These are phyloP conservation scores for Erebia ligea DNA, from an alignment of 2,888 invertebrate genomes.

Conservation along the genomic window DNA sequence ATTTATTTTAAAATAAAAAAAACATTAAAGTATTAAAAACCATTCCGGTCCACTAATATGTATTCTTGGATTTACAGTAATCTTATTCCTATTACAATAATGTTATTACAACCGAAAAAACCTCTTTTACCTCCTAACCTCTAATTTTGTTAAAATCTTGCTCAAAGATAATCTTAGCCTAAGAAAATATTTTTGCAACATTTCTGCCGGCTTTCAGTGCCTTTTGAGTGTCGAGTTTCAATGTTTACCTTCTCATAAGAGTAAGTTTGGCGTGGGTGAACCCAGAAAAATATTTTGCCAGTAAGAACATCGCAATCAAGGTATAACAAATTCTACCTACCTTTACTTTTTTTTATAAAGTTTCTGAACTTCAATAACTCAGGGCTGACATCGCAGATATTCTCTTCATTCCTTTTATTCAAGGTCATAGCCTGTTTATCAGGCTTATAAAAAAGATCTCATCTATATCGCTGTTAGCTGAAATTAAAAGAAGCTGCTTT, in stretches of 20 bases:
- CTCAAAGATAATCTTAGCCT: constrained; percentile 7
- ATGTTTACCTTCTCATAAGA: constrained; percentile 15
- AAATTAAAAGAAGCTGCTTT: too few relatives aligned
- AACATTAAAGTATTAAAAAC: too few relatives aligned
- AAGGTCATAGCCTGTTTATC: too few relatives aligned
- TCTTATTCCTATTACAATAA: too few relatives aligned
- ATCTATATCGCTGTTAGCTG: too few relatives aligned
- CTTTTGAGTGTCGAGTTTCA: constrained; percentile 11
- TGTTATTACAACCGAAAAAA: too few relatives aligned
- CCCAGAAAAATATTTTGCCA: constrained; percentile 15
- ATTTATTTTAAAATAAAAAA: too few relatives aligned
- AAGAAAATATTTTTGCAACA: constrained; percentile 1
- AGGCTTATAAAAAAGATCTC: too few relatives aligned
- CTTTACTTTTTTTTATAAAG: not conserved
- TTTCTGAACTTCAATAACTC: not conserved
- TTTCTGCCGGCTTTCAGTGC: not conserved
- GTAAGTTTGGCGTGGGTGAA: constrained; percentile 8
- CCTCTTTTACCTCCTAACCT: not conserved
- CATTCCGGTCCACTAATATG: too few relatives aligned
- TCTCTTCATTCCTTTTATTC: too few relatives aligned
- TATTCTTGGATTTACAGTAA: too few relatives aligned
- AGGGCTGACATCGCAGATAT: not conserved
- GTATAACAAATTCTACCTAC: not conserved
- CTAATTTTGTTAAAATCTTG: not conserved
- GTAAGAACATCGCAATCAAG: not conserved